Evolutionary conservation across 37 sponge, comb jelly and placozoan genomes (phyloP).

Genomic region (Chondrilla cf. caribensis): DNA sequence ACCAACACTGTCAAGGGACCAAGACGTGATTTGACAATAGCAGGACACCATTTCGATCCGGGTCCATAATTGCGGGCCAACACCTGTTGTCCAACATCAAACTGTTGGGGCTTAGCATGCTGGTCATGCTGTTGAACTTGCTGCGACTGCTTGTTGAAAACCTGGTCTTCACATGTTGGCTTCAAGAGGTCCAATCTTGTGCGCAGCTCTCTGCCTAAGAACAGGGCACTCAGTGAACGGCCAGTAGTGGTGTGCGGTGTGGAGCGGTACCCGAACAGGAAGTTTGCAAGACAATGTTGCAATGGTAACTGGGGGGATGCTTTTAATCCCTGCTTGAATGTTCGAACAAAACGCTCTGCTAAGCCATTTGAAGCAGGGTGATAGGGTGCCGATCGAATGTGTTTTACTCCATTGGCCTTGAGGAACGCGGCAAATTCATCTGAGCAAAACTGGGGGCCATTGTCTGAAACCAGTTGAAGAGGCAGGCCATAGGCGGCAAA

Average conservation of each 20-base stretch:
- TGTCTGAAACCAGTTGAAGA: slow-evolving; percentile 27
- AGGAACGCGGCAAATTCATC: slow-evolving; percentile 18
- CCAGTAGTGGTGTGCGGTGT: background rate
- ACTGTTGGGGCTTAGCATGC: background rate
- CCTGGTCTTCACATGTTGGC: slow-evolving; percentile 10
- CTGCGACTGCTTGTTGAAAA: background rate
- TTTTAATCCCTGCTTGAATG: background rate
- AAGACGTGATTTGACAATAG: background rate
- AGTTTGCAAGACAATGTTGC: background rate
- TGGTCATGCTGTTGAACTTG: background rate
- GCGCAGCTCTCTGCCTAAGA: background rate
- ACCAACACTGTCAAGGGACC: slow-evolving; percentile 2
- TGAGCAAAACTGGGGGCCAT: slow-evolving; percentile 40
- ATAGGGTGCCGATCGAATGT: slow-evolving; percentile 28
- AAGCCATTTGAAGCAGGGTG: slow-evolving; percentile 30
- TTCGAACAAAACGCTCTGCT: background rate
- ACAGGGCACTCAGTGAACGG: background rate
- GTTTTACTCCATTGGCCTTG: slow-evolving; percentile 26
- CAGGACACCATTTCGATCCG: background rate
- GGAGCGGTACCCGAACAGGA: background rate
- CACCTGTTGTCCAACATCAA: slow-evolving; percentile 10
- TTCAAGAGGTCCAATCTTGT: slow-evolving; percentile 6
- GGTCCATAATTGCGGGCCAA: slow-evolving; percentile 1
- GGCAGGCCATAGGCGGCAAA: slow-evolving; percentile 39
- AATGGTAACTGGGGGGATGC: background rate